These are phyloP conservation scores for Eucera pruinosa DNA, from an alignment of 2,888 invertebrate species.

Conservation along the genomic window DNA sequence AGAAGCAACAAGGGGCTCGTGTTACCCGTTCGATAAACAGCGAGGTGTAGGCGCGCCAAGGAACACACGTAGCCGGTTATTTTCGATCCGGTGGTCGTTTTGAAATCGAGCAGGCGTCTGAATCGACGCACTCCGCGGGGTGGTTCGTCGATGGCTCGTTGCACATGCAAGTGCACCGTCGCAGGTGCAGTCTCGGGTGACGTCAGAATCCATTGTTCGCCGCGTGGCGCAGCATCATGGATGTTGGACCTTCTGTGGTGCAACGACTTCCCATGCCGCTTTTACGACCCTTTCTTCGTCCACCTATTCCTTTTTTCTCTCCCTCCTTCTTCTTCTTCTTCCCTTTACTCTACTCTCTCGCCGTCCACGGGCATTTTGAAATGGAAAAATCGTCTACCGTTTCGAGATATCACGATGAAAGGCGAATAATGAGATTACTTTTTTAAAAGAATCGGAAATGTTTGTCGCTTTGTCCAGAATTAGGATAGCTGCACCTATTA, in stretches of 20 bases:
- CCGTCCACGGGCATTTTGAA: too few species aligned
- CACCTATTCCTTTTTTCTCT: slow-evolving; percentile 46
- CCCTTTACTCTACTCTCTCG: neutral
- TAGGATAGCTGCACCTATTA: too few species aligned
- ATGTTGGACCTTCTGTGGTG: slow-evolving; percentile 34
- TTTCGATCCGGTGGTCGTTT: slow-evolving; percentile 25
- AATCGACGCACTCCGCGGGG: slow-evolving; percentile 16
- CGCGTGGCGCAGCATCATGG: slow-evolving; percentile 34
- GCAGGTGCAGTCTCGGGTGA: slow-evolving; percentile 67
- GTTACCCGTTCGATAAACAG: slow-evolving; percentile 30
- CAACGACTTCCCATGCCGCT: slow-evolving; percentile 56
- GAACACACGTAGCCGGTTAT: slow-evolving; percentile 7
- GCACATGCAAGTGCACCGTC: slow-evolving; percentile 42
- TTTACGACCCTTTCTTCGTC: slow-evolving; percentile 74
- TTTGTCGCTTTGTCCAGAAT: too few species aligned
- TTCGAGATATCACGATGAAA: too few species aligned
- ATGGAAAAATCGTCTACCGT: too few species aligned
- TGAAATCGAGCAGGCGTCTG: slow-evolving; percentile 15
- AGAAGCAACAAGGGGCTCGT: slow-evolving; percentile 6
- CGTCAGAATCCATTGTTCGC: slow-evolving; percentile 71
- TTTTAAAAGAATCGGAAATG: too few species aligned
- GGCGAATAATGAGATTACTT: too few species aligned
- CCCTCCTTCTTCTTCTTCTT: neutral
- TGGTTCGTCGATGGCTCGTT: slow-evolving; percentile 24
- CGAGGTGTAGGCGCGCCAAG: neutral